Base-by-base conservation (phyloP, 2,888 invertebrate genomes). In the Oxycera nigricornis region DNA sequence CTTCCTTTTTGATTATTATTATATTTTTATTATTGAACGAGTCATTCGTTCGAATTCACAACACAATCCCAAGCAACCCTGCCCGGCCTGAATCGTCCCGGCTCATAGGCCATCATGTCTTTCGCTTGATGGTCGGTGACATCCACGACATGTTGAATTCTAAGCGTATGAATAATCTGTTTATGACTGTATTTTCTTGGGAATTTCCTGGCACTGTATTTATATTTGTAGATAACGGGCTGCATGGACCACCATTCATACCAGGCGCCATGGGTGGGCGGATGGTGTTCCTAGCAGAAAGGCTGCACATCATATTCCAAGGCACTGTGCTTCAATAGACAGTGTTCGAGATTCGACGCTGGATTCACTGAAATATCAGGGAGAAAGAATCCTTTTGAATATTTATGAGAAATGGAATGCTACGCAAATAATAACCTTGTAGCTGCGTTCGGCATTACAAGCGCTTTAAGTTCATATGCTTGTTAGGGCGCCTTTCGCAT, bases 131-230 rank as follows among this genome's bases (percentile, higher is more conserved):
- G 39, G 39, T 22, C 20, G 41, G 39, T 41, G 67, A 67, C 67
- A 41, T 67, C 14, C 62, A 62, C 20, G 62, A 35, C 62, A 62
- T 62, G 35, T 35, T 62, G 41, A 24, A 41, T 67, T 41, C 41
- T 26, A 62, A 39, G 62, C 62, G 62, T 62, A 67, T 67, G 67
- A 67, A 67, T 67, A 67, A 67, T 67, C 67, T 67, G 67, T 67
- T 67, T 67, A 67, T 67, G 46, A 67, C 41, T 67, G 67, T 67
- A 67, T 67, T 67, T 67, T 41, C 67, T 67, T 67, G 67, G 41
- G 41, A 67, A 67, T 31, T 67, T 67, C 24, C 28, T 30, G 59
- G 59, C 28, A 28, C 59, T 11, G 4, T 14, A 59, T 30, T 20
- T 22, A 55, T 22, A 22, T 55, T 22, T 3, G 4, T 22, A 6